Conservation (phyloP, 2,113 vertebrate species). For the Phocoena phocoena region DNA sequence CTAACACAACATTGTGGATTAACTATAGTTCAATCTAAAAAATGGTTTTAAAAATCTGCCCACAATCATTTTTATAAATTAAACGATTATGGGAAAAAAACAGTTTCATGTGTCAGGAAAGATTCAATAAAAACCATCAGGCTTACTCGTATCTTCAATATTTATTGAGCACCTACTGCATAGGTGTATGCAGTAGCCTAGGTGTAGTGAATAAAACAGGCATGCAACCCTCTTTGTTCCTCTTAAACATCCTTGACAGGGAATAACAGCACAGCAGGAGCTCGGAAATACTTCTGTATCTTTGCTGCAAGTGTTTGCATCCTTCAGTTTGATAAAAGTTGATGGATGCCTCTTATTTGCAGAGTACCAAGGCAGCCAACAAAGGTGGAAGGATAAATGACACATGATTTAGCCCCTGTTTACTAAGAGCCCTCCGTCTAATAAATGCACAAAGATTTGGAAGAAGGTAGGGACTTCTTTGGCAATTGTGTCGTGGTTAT, state of each 20-base stretch:
- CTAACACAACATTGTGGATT: too few species aligned
- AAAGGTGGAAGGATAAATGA: not conserved
- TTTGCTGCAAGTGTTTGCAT: not conserved
- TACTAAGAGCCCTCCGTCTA: not conserved
- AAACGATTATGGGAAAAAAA: not conserved
- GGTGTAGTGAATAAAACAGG: not conserved
- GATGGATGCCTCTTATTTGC: too few species aligned
- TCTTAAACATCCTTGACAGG: not conserved
- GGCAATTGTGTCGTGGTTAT: too few species aligned
- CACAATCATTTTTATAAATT: not conserved
- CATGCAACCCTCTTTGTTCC: rapidly evolving
- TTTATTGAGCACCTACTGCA: not conserved
- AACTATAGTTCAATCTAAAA: too few species aligned
- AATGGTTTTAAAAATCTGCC: not conserved
- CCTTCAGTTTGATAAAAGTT: not conserved
- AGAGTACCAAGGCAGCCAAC: not conserved
- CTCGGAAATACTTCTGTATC: not conserved
- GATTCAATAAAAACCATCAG: not conserved
- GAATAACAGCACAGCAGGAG: too few species aligned
- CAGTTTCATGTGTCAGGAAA: not conserved
- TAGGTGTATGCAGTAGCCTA: not conserved
- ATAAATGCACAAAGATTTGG: not conserved
- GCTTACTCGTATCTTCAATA: not conserved
- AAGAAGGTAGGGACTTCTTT: too few species aligned
- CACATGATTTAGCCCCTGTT: rapidly evolving